Evolutionary conservation across 1,140 invertebrate species (phyloP).

Genomic region (Brachionus plicatilis): DNA sequence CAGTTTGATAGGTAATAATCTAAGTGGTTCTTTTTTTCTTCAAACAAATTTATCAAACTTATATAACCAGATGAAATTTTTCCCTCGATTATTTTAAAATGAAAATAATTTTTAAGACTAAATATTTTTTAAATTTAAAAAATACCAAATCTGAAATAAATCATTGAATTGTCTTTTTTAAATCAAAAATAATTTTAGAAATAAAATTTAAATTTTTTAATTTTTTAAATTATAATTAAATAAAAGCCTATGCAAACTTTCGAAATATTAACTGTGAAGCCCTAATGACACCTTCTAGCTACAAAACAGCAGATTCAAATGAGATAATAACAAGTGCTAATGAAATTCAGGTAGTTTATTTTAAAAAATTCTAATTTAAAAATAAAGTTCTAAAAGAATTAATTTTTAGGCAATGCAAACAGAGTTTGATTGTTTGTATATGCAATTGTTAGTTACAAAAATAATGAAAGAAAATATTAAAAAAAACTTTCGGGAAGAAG

Average conservation of each 20-base stretch:
- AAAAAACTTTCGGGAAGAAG: not conserved
- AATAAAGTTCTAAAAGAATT: not conserved
- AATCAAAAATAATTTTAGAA: no score
- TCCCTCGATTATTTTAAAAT: no score
- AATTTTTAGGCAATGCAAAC: not conserved
- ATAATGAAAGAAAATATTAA: slow-evolving; percentile 5
- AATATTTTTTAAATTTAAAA: no score
- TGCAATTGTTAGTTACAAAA: not conserved
- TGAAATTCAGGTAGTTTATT: not conserved
- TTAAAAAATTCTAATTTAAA: not conserved
- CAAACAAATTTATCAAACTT: no score
- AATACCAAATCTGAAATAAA: no score
- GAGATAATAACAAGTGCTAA: not conserved
- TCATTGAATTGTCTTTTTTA: no score
- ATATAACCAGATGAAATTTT: no score
- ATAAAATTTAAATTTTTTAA: no score
- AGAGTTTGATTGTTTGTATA: not conserved
- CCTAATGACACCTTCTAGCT: not conserved
- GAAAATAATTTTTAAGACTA: no score
- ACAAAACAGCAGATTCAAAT: not conserved
- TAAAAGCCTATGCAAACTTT: not conserved
- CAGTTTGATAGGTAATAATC: not conserved
- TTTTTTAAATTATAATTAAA: not conserved
- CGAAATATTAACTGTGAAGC: not conserved
- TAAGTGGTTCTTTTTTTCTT: no score